Conservation (phyloP, 2,888 invertebrate genomes). For the Chrysolina americana region DNA sequence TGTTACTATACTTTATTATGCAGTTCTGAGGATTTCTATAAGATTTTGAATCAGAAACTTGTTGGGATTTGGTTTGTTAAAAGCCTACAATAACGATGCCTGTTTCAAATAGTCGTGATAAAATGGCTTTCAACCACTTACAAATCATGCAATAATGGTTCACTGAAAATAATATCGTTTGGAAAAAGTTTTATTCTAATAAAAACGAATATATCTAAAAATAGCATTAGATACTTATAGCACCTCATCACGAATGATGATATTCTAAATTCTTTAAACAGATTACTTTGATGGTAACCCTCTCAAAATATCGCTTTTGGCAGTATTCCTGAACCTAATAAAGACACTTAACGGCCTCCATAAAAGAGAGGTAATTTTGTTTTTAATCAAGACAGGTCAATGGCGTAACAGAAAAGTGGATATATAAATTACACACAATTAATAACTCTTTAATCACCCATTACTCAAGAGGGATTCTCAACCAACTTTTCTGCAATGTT, state of each 20-base stretch:
- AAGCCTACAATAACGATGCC: too few relatives aligned
- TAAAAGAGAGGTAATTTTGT: slow-evolving; percentile 14
- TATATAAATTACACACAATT: neutral
- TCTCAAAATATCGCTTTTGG: neutral
- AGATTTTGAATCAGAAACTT: too few relatives aligned
- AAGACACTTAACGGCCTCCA: neutral
- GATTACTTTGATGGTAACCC: neutral
- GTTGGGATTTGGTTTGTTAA: too few relatives aligned
- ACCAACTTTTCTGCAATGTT: too few relatives aligned
- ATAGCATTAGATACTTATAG: neutral
- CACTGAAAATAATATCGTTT: too few relatives aligned
- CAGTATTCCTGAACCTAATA: neutral
- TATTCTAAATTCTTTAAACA: neutral
- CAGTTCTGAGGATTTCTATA: too few relatives aligned
- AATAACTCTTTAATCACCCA: neutral
- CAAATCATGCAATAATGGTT: too few relatives aligned
- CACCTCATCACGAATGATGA: neutral
- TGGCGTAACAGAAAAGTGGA: neutral
- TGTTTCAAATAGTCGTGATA: too few relatives aligned
- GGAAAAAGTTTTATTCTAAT: neutral
- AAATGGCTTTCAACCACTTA: too few relatives aligned
- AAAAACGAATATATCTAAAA: neutral
- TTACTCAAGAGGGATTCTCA: too few relatives aligned
- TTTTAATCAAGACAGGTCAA: slow-evolving; percentile 10
- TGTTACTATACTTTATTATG: too few relatives aligned